Base-by-base conservation (phyloP, 2,888 invertebrate species). In the Augiades crinisus region DNA sequence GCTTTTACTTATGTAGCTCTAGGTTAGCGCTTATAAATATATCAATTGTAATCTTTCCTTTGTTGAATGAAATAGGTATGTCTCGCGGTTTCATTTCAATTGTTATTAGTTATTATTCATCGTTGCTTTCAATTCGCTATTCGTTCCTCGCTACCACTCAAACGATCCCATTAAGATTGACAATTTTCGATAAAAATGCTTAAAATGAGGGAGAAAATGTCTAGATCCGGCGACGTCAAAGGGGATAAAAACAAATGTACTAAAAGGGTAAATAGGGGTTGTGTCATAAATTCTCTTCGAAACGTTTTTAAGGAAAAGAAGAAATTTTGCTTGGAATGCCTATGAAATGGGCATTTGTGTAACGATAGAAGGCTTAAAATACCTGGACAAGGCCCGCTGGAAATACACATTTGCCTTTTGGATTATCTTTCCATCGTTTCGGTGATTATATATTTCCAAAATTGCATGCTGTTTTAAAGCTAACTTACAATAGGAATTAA, bases 241-340 rank as follows among this genome's bases (percentile, higher is more conserved):
- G 37, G 31, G 38, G 38, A 38, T 38, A 37, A 47, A 40, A 47
- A 47, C 31, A 47, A 47, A 47, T 30, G 38, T 47, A 30, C 30
- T 38, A 47, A 38, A 47, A 47, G 47, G 38, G 31, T 38, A 38
- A 38, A 38, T 38, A 38, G 38, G 22, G 38, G 16, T 36, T 19
- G 7, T 13, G 47, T 38, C 47, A 31, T 47, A 38, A 38, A 47
- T 31, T 27, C 19, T 17, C 30, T 7, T 19, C 13, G 46, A 22
- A 27, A 30, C 5, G 17, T 37, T 30, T 30, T 27, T 7, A 6
- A 36, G 27, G 24, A 27, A 40, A 40, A 40, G 14, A 7, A 16
- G 27, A 12, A 12, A 30, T 3, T 12, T 30, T 30, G 30, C 12
- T 30, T 30, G 12, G 30, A 30, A 30, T 12, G 12, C 12, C 30